Base-by-base conservation (phyloP, 2,797 vertebrate species). In the Kryptopterus vitreolus region DNA sequence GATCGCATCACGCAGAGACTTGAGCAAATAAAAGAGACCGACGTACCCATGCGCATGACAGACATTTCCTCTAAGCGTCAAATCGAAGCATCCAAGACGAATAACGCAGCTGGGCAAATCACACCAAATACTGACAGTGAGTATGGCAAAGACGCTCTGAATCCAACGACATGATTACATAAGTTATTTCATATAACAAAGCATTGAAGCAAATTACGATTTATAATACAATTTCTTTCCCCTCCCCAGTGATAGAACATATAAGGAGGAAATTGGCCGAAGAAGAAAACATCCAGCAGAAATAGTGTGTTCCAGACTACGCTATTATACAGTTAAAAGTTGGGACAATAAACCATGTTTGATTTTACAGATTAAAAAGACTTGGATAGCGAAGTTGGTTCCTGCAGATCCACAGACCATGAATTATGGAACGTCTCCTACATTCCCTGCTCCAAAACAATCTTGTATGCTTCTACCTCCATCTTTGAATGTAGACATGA, bases 1-100 rank as follows among this genome's bases (percentile, higher is more conserved):
- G 87, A 88, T 69, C 83, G 86, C 69, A 88, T 88, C 80, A 57
- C 52, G 22, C 81, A 85, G 76, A 85, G 83, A 61, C 79, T 87
- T 55, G 57, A 77, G 46, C 62, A 76, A 13, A 57, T 83, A 73
- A 78, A 85, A 33, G 26, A 76, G 52, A 61, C 20, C 9, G 86
- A 87, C 57, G 62, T 58, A 38, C 78, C 85, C 9, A 80, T 82
- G 82, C 73, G 57, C 58, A 81, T 82, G 8, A 81, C 78, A 43
- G 81, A 82, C 74, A 80, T 83, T n/a, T 74, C 79, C 8, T 50
- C 68, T 33, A 46, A 24, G 31, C 62, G 33, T 26, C 76, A 80
- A 3, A 66, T 38, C 65, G 57, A 46, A 3, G n/a, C 35, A 77
- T 48, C 16, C 1, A 81, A 48, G n/a, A 31, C 33, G 22, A 62